phyloP scores from a whole-genome alignment of 2,797 vertebrate genomes.

The Chiloscyllium punctatum region DNA sequence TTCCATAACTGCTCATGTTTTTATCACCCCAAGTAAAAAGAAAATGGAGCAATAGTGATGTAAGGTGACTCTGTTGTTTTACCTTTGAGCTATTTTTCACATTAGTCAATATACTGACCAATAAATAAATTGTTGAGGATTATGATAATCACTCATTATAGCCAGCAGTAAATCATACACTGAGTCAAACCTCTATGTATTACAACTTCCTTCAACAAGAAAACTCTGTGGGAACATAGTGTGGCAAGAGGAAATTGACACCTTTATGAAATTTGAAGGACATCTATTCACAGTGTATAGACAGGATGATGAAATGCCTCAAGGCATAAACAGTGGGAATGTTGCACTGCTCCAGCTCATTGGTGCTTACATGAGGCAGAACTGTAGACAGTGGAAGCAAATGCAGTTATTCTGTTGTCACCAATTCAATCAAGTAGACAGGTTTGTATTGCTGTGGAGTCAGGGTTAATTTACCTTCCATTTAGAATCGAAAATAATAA shows the following conservation, averaged over 20 bases:
- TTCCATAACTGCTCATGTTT: neutral
- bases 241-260: neutral
- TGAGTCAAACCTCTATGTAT: neutral
- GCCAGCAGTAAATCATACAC: neutral
- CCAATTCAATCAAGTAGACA: neutral
- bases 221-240: too few relatives aligned
- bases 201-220: neutral
- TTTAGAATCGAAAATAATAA: neutral
- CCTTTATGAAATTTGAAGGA: neutral
- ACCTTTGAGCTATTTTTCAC: neutral
- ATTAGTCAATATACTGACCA: neutral
- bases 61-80: neutral
- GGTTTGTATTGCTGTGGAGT: neutral
- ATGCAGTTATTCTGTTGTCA: neutral
- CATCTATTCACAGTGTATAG: neutral
- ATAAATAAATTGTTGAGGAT: neutral
- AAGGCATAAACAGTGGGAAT: neutral
- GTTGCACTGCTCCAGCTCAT: neutral
- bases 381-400: neutral
- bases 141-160: neutral
- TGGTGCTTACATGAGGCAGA: neutral
- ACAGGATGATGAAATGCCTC: neutral
- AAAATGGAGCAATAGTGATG: neutral
- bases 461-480: neutral
- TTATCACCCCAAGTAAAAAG: neutral